phyloP scores from a whole-genome alignment of 2,888 invertebrate genomes.

The Harmothoe impar region DNA sequence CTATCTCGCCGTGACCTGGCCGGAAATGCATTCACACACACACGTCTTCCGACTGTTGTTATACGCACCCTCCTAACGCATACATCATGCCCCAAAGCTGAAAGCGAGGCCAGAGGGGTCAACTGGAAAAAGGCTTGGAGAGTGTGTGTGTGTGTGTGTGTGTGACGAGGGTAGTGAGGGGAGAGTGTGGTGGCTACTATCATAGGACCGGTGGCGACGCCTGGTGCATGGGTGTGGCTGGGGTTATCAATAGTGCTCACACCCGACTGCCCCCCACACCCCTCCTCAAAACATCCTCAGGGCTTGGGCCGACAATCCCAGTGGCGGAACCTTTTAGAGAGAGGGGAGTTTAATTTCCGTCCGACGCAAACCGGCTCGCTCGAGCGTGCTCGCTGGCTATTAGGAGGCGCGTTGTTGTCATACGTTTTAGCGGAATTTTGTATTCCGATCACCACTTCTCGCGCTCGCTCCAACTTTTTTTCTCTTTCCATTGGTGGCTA shows the following conservation, averaged over 20 bases:
- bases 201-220: neutral
- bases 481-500: neutral
- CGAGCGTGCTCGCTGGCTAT: neutral
- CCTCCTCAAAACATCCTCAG: neutral
- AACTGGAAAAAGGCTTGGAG: conserved; percentile 35
- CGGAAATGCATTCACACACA: neutral
- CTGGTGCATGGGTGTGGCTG: neutral
- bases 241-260: conserved; percentile 30
- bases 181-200: too few relatives aligned
- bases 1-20: neutral
- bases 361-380: neutral
- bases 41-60: neutral
- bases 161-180: neutral
- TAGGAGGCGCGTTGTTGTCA: neutral
- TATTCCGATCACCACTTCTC: conserved; percentile 6
- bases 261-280: neutral
- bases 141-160: neutral
- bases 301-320: neutral
- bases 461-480: neutral
- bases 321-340: conserved; percentile 29
- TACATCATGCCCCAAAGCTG: neutral
- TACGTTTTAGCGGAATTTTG: conserved; percentile 28
- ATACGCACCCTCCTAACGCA: neutral
- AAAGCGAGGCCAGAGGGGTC: neutral
- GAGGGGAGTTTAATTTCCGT: conserved; percentile 42